Evolutionary conservation across 23 tunicate genomes (phyloP), one percentile per base, ranked within the genome.

Genomic region (Trididemnum miniatum): DNA sequence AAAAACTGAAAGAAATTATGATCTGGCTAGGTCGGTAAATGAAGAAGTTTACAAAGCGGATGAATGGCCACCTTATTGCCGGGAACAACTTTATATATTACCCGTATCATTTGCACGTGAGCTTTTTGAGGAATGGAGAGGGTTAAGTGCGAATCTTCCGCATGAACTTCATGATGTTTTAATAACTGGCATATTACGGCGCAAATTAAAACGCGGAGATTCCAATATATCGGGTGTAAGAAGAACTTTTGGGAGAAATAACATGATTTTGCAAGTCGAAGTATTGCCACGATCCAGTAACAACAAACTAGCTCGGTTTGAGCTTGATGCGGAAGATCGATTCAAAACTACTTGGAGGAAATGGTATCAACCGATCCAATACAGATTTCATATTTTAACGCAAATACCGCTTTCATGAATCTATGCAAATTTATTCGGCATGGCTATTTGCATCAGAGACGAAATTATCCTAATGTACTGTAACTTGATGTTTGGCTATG

Each of bases 101-200:
- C 89, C 95, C 2, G 85, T 79, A 4, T 38, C 85, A 29, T 31
- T 89, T 9, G 85, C 82, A n/a, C 36, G 63, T 52, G 95, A 77
- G 62, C 63, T 84, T 20, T 84, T 59, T 57, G 69, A 69, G 9
- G 66, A 59, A 27, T 76, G 79, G 33, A 35, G 83, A n/a, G 12
- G 27, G 2, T 60, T 81, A 35, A 37, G 51, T 24, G 71, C 31
- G 25, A 3, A 7, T 0, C 33, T 87, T 0, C 85, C 88, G 25
- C 85, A 71, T 20, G 72, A 71, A 30, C 77, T 88, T 18, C 87
- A 82, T 80, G 77, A 77, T 35, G 83, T 85, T 9, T 35, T 84
- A 4, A 34, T 89, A n/a, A 89, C 89, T n/a, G 95, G 95, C n/a
- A 79, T 89, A 34, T 80, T 89, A 44, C 85, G 95, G 40, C 85